Base-by-base conservation (phyloP, 2,888 invertebrate genomes). In the Melangyna quadrimaculata region DNA sequence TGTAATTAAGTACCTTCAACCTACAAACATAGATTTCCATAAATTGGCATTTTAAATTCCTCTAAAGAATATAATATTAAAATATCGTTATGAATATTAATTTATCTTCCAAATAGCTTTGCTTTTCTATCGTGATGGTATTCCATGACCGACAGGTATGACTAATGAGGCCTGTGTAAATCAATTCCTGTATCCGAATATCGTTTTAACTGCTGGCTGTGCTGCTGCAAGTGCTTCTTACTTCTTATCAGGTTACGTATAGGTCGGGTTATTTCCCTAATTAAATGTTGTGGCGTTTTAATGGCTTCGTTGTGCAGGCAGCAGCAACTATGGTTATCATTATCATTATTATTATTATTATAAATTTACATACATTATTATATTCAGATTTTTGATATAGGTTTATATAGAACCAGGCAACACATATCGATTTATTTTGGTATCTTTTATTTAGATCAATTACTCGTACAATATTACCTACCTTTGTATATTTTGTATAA, bases 151-250 rank as follows among this genome's bases (percentile, higher is more conserved):
- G 51, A 3, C 61, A 51, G 19, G 40, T 73, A 37, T 73, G 40
- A 61, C 48, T 51, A 73, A 77, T 48, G 69, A 69, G 37, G 37
- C 19, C 40, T 59, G 10, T 61, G 69, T 59, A 69, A 69, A 69
- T 69, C 75, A 70, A 69, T 59, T 55, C 51, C 61, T 32, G 35
- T 55, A 45, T 59, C 22, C 57, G 45, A 71, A 71, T 57, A 59
- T 24, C 32, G 14, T 43, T 43, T 2, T 35, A 32, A 48, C 63
- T 43, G n/a, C n/a, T n/a, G n/a, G n/a, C n/a, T n/a, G n/a, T n/a
- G n/a, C n/a, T n/a, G n/a, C n/a, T n/a, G 40, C 9, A 63, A 63
- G 19, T 63, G 51, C 51, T 14, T 51, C 51, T 14, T 51, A 19
- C 10, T 32, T 48, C 53, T 65, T 74, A 74, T 74, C 74, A 65